Base-by-base conservation (phyloP, 2,797 vertebrate genomes). In the Morus bassanus region DNA sequence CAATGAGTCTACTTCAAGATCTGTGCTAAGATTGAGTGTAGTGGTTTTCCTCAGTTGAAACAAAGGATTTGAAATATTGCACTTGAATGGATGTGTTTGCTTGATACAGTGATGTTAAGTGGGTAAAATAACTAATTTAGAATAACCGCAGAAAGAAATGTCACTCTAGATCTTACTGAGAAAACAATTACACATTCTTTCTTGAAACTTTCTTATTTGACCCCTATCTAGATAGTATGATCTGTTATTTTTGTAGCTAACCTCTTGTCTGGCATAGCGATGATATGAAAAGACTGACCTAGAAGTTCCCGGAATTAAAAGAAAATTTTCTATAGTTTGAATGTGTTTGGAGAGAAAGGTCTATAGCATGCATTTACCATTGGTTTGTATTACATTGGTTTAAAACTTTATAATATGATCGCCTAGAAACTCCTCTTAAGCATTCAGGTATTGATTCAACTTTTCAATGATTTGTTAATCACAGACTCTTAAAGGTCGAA, bases 391-490 rank as follows among this genome's bases (percentile, higher is more conserved):
- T 89, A 35, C 23, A 27, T 82, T 53, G 31, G 19, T 60, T 81
- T 73, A 57, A 91, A 78, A 89, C 45, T 82, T 72, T 53, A 51
- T 95, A 72, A 33, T 18, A 11, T 5, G 17, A 41, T 67, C 8
- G 4, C 35, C 59, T 74, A 82, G 80, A 91, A 81, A 39, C 31
- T 69, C 24, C 28, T 93, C 56, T 78, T 94, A 94, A 86, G 19
- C 45, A 45, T 85, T 89, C 59, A 70, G 45, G 28, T 85, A 97
- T 94, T 93, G 57, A 87, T 91, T 91, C 53, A 77, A 41, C 56
- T 86, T 91, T 85, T 91, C 95, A 95, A 92, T 94, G 35, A 89
- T 95, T 94, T 90, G 54, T 81, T 83, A 93, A 92, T 95, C 35
- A 57, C 24, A 83, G 61, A 17, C 50, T 95, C 56, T 88, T 93